A percentile compares a stretch with the other conserved stretches of the same genome.
Evolutionary conservation across 1,140 invertebrate genomes (phyloP).

Genomic region (Agrypnia vestita): DNA sequence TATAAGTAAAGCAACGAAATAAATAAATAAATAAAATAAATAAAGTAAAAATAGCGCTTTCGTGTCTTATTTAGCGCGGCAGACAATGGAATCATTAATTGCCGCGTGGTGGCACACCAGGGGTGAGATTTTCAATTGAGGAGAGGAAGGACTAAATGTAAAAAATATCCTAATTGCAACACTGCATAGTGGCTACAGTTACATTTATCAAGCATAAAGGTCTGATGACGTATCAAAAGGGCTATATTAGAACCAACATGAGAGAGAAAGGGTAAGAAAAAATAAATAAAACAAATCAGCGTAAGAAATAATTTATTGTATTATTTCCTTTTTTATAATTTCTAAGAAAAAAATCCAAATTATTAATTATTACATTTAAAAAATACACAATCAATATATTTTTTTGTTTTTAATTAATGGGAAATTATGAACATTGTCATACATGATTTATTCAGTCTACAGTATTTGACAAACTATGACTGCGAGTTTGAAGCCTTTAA

Average conservation of each 20-base stretch:
- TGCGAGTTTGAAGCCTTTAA: conserved; percentile 60
- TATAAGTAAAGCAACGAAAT: too few relatives aligned
- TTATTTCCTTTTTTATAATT: conserved; percentile 56
- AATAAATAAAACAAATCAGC: conserved; percentile 54
- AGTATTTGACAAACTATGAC: conserved; percentile 61
- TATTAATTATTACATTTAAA: conserved; percentile 61
- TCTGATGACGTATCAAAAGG: too few relatives aligned
- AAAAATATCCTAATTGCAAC: too few relatives aligned
- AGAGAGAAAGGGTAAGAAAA: background rate
- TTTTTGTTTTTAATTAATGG: conserved; percentile 58
- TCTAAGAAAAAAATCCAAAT: conserved; percentile 61
- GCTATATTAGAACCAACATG: background rate
- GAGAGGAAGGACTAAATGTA: too few relatives aligned
- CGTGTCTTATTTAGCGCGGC: too few relatives aligned
- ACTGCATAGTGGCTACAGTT: too few relatives aligned
- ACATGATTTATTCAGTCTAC: conserved; percentile 61
- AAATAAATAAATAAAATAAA: too few relatives aligned
- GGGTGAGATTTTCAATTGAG: too few relatives aligned
- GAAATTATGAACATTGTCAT: conserved; percentile 60
- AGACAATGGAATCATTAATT: too few relatives aligned
- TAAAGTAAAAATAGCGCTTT: too few relatives aligned
- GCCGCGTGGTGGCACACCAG: too few relatives aligned
- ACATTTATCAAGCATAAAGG: too few relatives aligned
- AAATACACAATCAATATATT: conserved; percentile 62
- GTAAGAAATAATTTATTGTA: conserved; percentile 59